Percentiles rank a stretch among this genome's conserved stretches.
Conservation (phyloP, 1,140 invertebrate species). For the Ips typographus region DNA sequence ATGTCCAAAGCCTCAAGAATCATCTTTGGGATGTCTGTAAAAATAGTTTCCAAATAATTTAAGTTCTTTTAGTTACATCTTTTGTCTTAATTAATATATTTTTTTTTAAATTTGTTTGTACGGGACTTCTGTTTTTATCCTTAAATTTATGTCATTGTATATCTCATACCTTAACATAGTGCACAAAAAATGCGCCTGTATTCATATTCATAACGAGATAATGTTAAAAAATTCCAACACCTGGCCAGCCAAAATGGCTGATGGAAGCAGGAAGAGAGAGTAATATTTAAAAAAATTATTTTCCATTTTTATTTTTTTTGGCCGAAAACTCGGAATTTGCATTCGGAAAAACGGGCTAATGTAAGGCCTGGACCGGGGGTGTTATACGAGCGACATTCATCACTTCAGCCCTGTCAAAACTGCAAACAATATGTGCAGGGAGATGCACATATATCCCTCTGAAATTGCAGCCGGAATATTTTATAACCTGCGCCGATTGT, state of each 20-base stretch:
- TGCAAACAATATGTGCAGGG: slow-evolving; percentile 38
- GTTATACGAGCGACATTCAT: slow-evolving; percentile 38
- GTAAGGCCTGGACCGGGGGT: slow-evolving; percentile 14
- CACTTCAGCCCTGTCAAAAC: slow-evolving; percentile 37
- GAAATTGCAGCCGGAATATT: slow-evolving; percentile 38
- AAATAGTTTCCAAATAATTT: too few species aligned
- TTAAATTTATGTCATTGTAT: too few species aligned
- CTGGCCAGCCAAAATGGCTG: slow-evolving; percentile 9
- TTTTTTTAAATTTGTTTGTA: too few species aligned
- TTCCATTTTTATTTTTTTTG: slow-evolving; percentile 7
- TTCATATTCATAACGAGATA: neutral
- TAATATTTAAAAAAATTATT: slow-evolving; percentile 1
- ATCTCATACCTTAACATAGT: too few species aligned
- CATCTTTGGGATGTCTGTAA: too few species aligned
- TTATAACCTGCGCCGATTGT: slow-evolving; percentile 39
- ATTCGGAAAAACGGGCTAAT: slow-evolving; percentile 12
- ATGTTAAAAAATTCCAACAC: slow-evolving; percentile 3
- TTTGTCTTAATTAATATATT: too few species aligned
- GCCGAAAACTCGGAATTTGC: neutral
- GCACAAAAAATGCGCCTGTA: neutral
- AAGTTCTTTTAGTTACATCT: too few species aligned
- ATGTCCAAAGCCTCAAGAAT: too few species aligned
- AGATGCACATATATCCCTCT: slow-evolving; percentile 29
- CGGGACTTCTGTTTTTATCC: too few species aligned
- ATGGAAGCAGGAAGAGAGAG: neutral